These are phyloP conservation scores for Phasia obesa DNA, from an alignment of 2,888 invertebrate species.

Conservation along the genomic window DNA sequence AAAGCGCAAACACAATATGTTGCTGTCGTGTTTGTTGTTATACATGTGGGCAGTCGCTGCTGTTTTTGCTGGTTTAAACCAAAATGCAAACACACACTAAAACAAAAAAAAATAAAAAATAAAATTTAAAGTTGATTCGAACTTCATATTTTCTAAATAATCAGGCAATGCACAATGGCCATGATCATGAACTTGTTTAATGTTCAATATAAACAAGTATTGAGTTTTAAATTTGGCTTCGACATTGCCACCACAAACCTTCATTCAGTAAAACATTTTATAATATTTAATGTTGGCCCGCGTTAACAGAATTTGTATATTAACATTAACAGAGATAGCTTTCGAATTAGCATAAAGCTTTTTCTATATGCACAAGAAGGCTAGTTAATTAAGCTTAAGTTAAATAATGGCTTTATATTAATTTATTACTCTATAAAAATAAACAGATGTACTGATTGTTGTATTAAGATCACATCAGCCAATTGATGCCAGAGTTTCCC, in stretches of 20 bases:
- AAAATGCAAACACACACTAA: conserved; percentile 5
- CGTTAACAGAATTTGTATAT: conserved; percentile 16
- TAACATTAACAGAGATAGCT: conserved; percentile 58
- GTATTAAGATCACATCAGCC: too few relatives aligned
- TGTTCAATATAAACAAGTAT: conserved; percentile 32
- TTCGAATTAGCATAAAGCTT: conserved; percentile 49
- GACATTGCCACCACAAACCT: background rate
- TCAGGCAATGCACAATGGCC: conserved; percentile 51
- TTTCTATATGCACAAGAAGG: background rate
- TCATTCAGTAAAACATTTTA: too few relatives aligned
- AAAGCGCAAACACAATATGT: too few relatives aligned
- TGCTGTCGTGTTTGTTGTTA: too few relatives aligned
- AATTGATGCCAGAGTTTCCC: too few relatives aligned
- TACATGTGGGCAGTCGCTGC: too few relatives aligned
- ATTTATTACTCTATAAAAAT: too few relatives aligned
- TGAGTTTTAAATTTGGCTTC: background rate
- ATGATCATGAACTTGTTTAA: conserved; percentile 68
- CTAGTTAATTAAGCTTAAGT: too few relatives aligned
- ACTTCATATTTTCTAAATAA: conserved; percentile 16
- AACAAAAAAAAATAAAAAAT: background rate
- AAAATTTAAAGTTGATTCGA: background rate
- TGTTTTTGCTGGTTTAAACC: background rate
- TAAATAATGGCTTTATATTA: too few relatives aligned
- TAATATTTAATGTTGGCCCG: conserved; percentile 1
- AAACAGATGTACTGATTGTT: too few relatives aligned